Evolutionary conservation across 2,888 invertebrate genomes (phyloP).

Genomic region (Catonia carolina): DNA sequence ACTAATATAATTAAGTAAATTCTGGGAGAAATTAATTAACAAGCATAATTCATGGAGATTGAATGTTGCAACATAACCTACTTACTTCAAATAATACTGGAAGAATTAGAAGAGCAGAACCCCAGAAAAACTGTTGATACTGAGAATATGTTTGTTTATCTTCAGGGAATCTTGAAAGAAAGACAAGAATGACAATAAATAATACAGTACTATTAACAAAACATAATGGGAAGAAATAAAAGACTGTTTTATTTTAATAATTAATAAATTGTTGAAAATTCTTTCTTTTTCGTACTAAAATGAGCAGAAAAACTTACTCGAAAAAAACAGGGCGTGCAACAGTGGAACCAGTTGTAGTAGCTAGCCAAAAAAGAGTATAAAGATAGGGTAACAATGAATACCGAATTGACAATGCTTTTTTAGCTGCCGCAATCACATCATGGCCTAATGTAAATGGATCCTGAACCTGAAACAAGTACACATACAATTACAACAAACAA

Average conservation of each 20-base stretch:
- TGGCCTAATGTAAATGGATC: conserved; percentile 73
- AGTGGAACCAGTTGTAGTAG: conserved; percentile 62
- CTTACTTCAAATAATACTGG: conserved; percentile 59
- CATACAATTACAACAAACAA: no score
- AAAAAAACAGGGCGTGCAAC: conserved; percentile 74
- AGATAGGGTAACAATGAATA: conserved; percentile 71
- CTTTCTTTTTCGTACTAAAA: no score
- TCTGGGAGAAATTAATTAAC: no score
- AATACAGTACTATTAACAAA: no score
- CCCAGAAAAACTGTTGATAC: conserved; percentile 73
- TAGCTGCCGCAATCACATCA: conserved; percentile 58
- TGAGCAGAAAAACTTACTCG: no score
- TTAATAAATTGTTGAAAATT: no score
- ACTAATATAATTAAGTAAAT: no score
- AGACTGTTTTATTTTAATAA: no score
- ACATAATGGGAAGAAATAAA: no score
- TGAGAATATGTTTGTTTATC: conserved; percentile 57
- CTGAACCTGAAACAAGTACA: conserved; percentile 62
- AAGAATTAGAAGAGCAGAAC: conserved; percentile 62
- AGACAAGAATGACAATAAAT: no score
- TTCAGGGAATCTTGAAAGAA: conserved; percentile 50
- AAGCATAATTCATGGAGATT: no score
- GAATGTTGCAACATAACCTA: no score
- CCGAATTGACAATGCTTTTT: conserved; percentile 55
- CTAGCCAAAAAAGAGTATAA: conserved; percentile 70